Conservation (phyloP, 2,797 vertebrate genomes). For the Brachyalestes nurse region DNA sequence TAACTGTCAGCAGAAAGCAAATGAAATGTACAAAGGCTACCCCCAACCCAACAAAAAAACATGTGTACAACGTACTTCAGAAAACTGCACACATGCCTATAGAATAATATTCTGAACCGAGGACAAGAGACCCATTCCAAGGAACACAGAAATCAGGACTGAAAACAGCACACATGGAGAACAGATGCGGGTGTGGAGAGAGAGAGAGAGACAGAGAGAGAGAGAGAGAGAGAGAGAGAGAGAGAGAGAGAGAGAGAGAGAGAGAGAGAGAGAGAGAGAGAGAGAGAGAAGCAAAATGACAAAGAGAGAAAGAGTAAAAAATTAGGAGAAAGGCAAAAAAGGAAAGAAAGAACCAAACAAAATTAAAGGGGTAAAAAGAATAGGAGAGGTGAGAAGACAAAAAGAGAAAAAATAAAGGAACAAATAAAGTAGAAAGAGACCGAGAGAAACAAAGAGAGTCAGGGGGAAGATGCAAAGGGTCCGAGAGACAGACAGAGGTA, state of each 20-base stretch:
- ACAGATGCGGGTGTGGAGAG: neutral
- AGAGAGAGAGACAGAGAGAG: neutral
- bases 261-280: neutral
- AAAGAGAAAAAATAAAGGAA: neutral
- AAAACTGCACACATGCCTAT: neutral
- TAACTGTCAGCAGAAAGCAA: neutral
- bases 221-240: neutral
- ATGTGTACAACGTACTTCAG: neutral
- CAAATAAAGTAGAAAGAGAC: too few species aligned
- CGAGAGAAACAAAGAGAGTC: too few species aligned
- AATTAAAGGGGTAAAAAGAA: neutral
- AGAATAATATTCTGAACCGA: neutral
- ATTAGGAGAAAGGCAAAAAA: neutral
- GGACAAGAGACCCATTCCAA: neutral
- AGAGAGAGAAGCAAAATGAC: neutral
- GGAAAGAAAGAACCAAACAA: neutral
- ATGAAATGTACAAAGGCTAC: neutral
- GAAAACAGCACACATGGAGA: neutral
- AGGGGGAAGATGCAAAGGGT: too few species aligned
- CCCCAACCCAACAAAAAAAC: neutral
- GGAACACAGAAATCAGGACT: neutral
- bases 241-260: neutral
- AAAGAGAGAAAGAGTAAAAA: neutral
- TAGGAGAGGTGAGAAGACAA: neutral
- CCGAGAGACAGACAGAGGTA: too few species aligned